These are phyloP conservation scores for Eulemur coronatus DNA, from an alignment of 2,797 vertebrate genomes.

Conservation along the genomic window DNA sequence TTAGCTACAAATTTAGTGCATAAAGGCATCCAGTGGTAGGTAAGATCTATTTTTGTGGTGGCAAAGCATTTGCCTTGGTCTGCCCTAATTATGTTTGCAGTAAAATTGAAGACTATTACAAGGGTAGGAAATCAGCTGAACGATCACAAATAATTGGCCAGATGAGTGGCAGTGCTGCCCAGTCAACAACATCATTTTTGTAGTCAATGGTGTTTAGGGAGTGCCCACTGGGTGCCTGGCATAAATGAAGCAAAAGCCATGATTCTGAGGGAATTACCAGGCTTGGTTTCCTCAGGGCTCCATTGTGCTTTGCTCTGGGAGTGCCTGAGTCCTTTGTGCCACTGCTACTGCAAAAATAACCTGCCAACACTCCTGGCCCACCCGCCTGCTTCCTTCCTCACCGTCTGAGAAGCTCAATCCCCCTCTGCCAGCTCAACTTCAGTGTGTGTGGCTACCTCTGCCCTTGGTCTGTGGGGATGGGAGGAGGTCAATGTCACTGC, in stretches of 20 bases:
- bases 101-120: constrained; percentile 62
- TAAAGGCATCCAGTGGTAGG: constrained; percentile 54
- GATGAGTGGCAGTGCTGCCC: constrained; percentile 23
- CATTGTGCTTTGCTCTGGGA: constrained; percentile 11
- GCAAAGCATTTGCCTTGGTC: constrained; percentile 44
- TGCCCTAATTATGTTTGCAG: constrained; percentile 64
- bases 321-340: constrained; percentile 27
- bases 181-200: constrained; percentile 35
- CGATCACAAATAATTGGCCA: constrained; percentile 57
- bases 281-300: background rate
- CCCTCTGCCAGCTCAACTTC: background rate
- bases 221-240: background rate
- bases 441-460: background rate
- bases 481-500: background rate
- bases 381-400: background rate
- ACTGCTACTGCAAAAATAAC: background rate
- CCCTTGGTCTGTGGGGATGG: background rate
- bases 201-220: constrained; percentile 41
- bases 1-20: constrained; percentile 52
- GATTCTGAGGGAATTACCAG: constrained; percentile 44
- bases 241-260: constrained; percentile 15
- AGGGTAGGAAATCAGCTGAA: constrained; percentile 63
- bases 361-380: background rate
- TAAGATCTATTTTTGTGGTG: constrained; percentile 55
- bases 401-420: constrained; percentile 20